Evolutionary conservation across 2,888 invertebrate species (phyloP).

Genomic region (Netelia virgata): DNA sequence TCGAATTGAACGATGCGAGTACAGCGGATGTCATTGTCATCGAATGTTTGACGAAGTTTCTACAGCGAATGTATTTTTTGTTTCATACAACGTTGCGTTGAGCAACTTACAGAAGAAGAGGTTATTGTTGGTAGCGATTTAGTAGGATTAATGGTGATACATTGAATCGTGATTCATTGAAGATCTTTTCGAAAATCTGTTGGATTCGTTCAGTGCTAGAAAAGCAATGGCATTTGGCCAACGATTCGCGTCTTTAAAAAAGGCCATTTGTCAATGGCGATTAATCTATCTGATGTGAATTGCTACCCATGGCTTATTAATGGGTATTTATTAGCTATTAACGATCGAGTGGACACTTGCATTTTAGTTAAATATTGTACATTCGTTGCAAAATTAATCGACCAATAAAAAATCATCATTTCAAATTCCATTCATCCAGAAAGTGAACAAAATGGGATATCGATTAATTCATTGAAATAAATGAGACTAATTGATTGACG

Average conservation of each 20-base stretch:
- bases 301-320: background rate
- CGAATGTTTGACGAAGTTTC: background rate
- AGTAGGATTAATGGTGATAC: too few relatives aligned
- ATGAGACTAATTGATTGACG: background rate
- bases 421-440: too few relatives aligned
- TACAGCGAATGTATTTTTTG: background rate
- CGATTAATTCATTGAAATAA: background rate
- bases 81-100: too few relatives aligned
- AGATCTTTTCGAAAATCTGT: background rate
- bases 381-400: too few relatives aligned
- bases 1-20: conserved; percentile 43
- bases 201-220: background rate
- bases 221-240: background rate
- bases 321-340: background rate
- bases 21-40: background rate
- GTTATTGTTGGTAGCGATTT: too few relatives aligned
- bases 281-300: background rate
- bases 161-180: background rate
- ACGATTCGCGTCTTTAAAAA: background rate
- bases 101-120: too few relatives aligned
- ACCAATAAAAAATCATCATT: too few relatives aligned
- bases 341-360: too few relatives aligned
- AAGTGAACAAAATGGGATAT: too few relatives aligned
- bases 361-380: too few relatives aligned
- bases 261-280: background rate